These are phyloP conservation scores for Leptocoma aspasia DNA, from an alignment of 2,113 vertebrate genomes.

Conservation along the genomic window DNA sequence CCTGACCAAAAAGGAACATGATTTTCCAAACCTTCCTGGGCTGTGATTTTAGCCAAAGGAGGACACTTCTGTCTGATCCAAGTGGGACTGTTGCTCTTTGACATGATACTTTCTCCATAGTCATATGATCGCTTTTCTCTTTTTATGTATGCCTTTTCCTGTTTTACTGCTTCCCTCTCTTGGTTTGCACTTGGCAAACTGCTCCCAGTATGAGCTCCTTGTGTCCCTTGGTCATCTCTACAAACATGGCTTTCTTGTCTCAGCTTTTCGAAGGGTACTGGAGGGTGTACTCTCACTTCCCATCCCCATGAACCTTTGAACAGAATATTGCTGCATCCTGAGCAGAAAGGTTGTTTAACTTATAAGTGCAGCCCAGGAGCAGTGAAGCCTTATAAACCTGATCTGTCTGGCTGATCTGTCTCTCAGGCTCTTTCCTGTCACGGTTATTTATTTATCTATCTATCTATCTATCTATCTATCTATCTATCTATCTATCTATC, in stretches of 20 bases:
- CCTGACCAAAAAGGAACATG: neutral
- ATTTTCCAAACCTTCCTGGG: neutral
- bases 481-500: neutral
- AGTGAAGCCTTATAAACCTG: neutral
- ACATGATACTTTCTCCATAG: neutral
- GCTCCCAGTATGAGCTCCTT: accelerated
- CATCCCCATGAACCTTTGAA: neutral
- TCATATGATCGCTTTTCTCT: neutral
- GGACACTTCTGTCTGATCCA: neutral
- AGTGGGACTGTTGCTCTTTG: neutral
- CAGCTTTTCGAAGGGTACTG: neutral
- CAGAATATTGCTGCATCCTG: neutral
- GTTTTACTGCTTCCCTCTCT: neutral
- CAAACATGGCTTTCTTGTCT: neutral
- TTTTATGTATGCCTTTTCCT: neutral
- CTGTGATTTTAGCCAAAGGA: neutral
- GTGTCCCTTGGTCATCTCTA: neutral
- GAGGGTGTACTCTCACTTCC: neutral
- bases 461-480: neutral
- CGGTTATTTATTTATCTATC: neutral
- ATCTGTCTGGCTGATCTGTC: neutral
- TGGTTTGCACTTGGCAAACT: neutral
- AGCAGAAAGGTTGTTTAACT: neutral
- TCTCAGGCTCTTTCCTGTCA: neutral
- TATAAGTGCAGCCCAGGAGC: neutral